Percentiles rank a stretch among this genome's conserved stretches.
phyloP scores from a whole-genome alignment of 2,888 invertebrate species.

The Aphidoletes aphidimyza region DNA sequence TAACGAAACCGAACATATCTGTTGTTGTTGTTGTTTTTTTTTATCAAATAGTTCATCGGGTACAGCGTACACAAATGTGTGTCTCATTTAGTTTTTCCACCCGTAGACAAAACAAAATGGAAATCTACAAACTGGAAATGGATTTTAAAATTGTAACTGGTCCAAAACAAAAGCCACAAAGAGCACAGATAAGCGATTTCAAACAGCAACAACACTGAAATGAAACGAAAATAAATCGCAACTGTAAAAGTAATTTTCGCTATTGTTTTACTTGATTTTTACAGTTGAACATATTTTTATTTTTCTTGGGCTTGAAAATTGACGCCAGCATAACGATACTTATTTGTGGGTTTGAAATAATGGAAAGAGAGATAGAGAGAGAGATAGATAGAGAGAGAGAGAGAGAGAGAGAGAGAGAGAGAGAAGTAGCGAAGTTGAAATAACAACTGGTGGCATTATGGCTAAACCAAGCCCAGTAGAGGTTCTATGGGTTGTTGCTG shows the following conservation, averaged over 20 bases:
- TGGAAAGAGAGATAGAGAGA: too few relatives aligned
- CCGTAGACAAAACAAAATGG: neutral
- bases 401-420: too few relatives aligned
- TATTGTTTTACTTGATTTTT: slow-evolving; percentile 6
- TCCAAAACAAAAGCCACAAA: neutral
- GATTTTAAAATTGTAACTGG: neutral
- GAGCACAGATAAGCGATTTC: neutral
- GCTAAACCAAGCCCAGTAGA: slow-evolving; percentile 7
- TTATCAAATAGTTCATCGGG: slow-evolving; percentile 14
- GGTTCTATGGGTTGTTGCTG: neutral
- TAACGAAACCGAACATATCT: neutral
- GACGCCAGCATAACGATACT: slow-evolving; percentile 18
- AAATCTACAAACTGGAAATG: neutral
- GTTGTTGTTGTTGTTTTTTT: neutral
- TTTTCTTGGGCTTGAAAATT: neutral
- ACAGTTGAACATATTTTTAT: too few relatives aligned
- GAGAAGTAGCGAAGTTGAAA: too few relatives aligned
- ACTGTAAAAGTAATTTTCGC: slow-evolving; percentile 28
- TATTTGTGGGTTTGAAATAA: neutral
- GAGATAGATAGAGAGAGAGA: too few relatives aligned
- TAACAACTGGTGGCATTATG: neutral
- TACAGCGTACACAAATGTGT: neutral
- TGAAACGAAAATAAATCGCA: neutral
- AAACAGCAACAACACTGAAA: neutral
- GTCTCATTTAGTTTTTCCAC: neutral